Conservation (phyloP, 2,888 invertebrate species). For the Hyles lineata region DNA sequence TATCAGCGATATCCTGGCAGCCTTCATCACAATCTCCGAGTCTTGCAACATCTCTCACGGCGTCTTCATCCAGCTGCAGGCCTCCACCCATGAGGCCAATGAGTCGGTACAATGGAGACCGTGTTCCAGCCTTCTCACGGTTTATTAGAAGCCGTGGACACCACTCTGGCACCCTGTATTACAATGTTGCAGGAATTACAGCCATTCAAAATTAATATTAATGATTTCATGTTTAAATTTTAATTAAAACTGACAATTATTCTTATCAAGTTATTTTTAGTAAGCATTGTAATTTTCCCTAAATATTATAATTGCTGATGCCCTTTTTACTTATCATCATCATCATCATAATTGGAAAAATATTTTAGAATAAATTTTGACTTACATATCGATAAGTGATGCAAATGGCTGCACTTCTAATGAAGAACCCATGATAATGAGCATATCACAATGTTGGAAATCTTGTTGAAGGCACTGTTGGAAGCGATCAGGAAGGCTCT, state of each 20-base stretch:
- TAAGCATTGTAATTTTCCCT: no score
- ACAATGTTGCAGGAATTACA: neutral
- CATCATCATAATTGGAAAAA: neutral
- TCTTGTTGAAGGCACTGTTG: conserved; percentile 88
- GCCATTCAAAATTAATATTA: no score
- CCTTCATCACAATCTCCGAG: conserved; percentile 94
- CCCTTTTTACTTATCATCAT: neutral
- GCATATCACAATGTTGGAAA: conserved; percentile 93
- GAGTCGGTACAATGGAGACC: conserved; percentile 65
- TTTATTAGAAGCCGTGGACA: conserved; percentile 95
- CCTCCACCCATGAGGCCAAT: conserved; percentile 82
- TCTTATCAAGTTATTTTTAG: no score
- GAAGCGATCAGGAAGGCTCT: conserved; percentile 92
- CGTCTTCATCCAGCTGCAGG: conserved; percentile 87
- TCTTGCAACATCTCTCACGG: conserved; percentile 91
- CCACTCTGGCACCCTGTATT: conserved; percentile 82
- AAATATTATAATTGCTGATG: neutral
- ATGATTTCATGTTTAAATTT: no score
- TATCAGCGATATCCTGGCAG: conserved; percentile 88
- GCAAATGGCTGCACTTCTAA: conserved; percentile 98
- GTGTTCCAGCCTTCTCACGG: conserved; percentile 88
- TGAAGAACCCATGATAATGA: conserved; percentile 98
- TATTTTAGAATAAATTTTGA: conserved; percentile 28
- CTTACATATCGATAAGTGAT: conserved; percentile 91
- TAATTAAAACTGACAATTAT: no score